Evolutionary conservation across 2,888 invertebrate species (phyloP), one percentile per base, ranked within the genome.

Genomic region (Spicauda simplicius): DNA sequence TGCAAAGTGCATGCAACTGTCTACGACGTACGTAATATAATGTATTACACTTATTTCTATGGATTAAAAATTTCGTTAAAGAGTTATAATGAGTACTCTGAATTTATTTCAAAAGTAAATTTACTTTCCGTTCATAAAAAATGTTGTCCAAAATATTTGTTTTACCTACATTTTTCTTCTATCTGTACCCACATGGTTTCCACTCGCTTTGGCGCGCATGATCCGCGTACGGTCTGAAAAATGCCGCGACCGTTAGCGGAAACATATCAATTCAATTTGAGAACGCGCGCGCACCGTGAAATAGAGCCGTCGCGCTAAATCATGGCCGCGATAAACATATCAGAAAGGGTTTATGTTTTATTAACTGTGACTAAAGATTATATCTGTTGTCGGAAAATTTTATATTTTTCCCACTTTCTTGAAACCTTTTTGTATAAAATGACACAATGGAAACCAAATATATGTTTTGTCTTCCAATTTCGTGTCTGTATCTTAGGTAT

Each of bases 221-320:
- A 91, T 89, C 88, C 86, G 84, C 85, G 90, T 88, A 88, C 83
- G 87, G 85, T 83, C 81, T 85, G 87, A 91, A 90, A 92, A 91
- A 91, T 86, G 86, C 87, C 78, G 77, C 84, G 80, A 78, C 83
- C 81, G 89, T 87, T 87, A 88, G 87, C 88, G 86, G 88, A 87
- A 88, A 90, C 91, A 89, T 92, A 93, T 92, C 93, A 93, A 91
- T 93, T 93, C 91, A 92, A 91, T 91, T 91, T 91, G 80, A 80
- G 80, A 80, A 83, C 77, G 76, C 73, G 70, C 76, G 74, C 76
- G 79, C 80, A 45, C 83, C 84, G 86, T 90, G 88, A 88, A 87
- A 89, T 88, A 84, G 87, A 82, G 84, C 83, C 85, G 86, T 84
- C 76, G 76, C 78, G 83, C 81, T 88, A 89, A 90, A 89, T 91